Base-by-base conservation (phyloP, 2,797 vertebrate genomes). In the Tarsius wallacei region DNA sequence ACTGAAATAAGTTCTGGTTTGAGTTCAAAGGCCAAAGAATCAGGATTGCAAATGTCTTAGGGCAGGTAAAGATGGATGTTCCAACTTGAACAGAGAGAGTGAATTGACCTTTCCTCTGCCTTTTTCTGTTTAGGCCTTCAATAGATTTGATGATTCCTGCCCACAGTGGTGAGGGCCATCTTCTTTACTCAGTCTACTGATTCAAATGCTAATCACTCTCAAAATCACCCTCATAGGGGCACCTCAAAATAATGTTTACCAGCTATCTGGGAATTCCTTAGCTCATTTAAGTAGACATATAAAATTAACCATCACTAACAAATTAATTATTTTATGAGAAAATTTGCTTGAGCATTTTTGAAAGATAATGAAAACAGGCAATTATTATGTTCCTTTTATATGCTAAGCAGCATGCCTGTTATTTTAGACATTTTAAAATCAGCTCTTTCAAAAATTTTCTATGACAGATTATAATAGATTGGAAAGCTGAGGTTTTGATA, bases 291-390 rank as follows among this genome's bases (percentile, higher is more conserved):
- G 53, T 57, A 47, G 71, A 68, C 28, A 31, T 49, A n/a, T 47
- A 19, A 53, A 85, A 77, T 77, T 77, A 53, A n/a, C 49, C 74
- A 53, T n/a, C 28, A 70, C 17, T 36, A 31, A n/a, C 14, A 74
- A 47, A 83, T 49, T 49, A 51, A 64, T 51, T 78, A 59, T 7
- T 73, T 78, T 53, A 76, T 82, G 53, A 90, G 28, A 80, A 61
- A 4, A 74, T 49, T 87, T 92, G 7, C 33, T 88, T 87, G 31
- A 81, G 28, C 17, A 49, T 66, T 78, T 90, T 93, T 93, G 47
- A 53, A 74, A 85, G 49, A 73, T 81, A 55, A 82, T 12, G 47
- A 73, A 73, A 57, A 83, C 15, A 36, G 47, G 8, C 24, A 84
- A 59, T 66, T 74, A 21, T 47, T 71, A 73, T 15, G 47, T 49